These are phyloP conservation scores for Pristionchus mayeri DNA, from an alignment of 2,888 invertebrate species.

Conservation along the genomic window DNA sequence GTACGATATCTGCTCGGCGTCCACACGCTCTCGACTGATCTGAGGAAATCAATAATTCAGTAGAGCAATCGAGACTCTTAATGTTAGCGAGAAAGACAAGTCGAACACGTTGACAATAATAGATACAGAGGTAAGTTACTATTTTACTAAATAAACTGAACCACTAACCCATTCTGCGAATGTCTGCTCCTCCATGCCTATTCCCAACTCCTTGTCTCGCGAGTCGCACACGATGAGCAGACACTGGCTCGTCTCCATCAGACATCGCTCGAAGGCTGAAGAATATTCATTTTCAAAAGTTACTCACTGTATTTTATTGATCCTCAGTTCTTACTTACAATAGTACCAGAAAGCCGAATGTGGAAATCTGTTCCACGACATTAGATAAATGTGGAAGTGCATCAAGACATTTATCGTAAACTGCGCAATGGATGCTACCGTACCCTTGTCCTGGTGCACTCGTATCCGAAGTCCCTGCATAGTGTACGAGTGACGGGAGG, in stretches of 20 bases:
- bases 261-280: conserved; percentile 68
- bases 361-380: too few species aligned
- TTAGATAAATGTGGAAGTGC: too few species aligned
- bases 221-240: conserved; percentile 73
- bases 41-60: too few species aligned
- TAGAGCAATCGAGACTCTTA: too few species aligned
- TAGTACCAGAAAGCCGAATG: too few species aligned
- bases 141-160: neutral
- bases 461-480: conserved; percentile 69
- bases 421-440: neutral
- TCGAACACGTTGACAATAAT: too few species aligned
- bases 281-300: neutral
- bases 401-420: neutral
- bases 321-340: too few species aligned
- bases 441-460: conserved; percentile 71
- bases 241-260: conserved; percentile 71
- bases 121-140: too few species aligned
- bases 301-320: too few species aligned
- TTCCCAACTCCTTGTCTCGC: conserved; percentile 69
- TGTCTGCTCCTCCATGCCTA: conserved; percentile 62
- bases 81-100: too few species aligned
- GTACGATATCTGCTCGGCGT: conserved; percentile 55
- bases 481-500: conserved; percentile 68
- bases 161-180: conserved; percentile 38
- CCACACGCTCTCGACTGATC: conserved; percentile 46